Evolutionary conservation across 2,797 vertebrate genomes (phyloP).

Genomic region (Centroberyx gerrardi): DNA sequence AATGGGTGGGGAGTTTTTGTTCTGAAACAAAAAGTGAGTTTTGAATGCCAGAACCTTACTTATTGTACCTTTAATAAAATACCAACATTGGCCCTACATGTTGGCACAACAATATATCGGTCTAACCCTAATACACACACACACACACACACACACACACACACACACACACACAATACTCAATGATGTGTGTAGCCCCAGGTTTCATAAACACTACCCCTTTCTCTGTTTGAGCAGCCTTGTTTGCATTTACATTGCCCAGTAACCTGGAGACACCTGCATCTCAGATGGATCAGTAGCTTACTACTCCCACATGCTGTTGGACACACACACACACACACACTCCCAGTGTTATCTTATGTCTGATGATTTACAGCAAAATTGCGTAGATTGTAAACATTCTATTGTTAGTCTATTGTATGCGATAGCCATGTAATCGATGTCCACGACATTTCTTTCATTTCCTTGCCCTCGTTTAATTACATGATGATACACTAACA

Average conservation of each 20-base stretch:
- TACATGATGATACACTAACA: not conserved
- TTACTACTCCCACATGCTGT: slow-evolving; percentile 56
- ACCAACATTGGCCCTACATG: not conserved
- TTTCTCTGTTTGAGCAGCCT: slow-evolving; percentile 71
- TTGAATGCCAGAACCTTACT: no score
- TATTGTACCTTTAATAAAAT: no score
- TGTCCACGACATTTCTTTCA: slow-evolving; percentile 25
- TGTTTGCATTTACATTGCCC: slow-evolving; percentile 80
- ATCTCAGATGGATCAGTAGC: slow-evolving; percentile 49
- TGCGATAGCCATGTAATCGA: slow-evolving; percentile 44
- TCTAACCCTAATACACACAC: not conserved
- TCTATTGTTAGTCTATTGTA: slow-evolving; percentile 46
- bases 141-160: slow-evolving; percentile 9
- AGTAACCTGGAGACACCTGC: slow-evolving; percentile 84
- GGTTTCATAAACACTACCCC: slow-evolving; percentile 62
- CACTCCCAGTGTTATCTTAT: slow-evolving; percentile 35
- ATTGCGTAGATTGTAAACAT: slow-evolving; percentile 29
- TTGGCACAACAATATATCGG: slow-evolving; percentile 11
- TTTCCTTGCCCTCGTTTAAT: slow-evolving; percentile 20
- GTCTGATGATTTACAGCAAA: slow-evolving; percentile 58
- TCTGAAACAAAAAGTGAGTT: no score
- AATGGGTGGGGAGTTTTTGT: no score
- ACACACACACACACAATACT: slow-evolving; percentile 28
- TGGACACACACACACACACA: slow-evolving; percentile 14
- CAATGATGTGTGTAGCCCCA: slow-evolving; percentile 56